Percentiles rank a stretch among this genome's conserved stretches.
phyloP scores from a whole-genome alignment of 2,113 vertebrate genomes.

The Nymphicus hollandicus region DNA sequence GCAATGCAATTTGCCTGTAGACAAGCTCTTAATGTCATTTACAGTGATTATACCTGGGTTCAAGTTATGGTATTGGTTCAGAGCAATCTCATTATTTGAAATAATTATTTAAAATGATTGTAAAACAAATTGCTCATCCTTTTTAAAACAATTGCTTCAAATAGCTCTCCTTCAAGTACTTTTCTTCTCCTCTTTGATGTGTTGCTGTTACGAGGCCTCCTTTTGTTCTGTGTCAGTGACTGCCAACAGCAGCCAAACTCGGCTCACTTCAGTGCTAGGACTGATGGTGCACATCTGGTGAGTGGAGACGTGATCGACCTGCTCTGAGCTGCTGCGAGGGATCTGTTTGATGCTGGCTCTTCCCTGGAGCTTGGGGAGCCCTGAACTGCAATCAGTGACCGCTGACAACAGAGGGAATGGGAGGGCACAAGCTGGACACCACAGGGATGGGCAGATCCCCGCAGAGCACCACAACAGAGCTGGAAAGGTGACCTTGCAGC shows the following conservation, averaged over 20 bases:
- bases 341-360: background rate
- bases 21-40: constrained; percentile 50
- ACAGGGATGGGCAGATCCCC: background rate
- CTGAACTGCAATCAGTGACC: background rate
- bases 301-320: background rate
- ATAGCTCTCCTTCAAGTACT: background rate
- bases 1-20: constrained; percentile 40
- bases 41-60: constrained; percentile 14
- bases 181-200: background rate
- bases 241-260: background rate
- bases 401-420: background rate
- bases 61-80: background rate
- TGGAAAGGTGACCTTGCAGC: background rate
- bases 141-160: background rate
- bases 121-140: background rate
- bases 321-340: background rate
- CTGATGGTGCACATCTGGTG: background rate
- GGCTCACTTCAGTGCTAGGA: accelerated
- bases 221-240: background rate
- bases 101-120: background rate
- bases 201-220: background rate
- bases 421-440: background rate
- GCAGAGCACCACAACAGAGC: background rate
- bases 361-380: background rate
- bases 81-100: background rate